A percentile compares a stretch with the other conserved stretches of the same genome.
phyloP scores from a whole-genome alignment of 1,140 invertebrate species.

The Macrocentrus cingulum region DNA sequence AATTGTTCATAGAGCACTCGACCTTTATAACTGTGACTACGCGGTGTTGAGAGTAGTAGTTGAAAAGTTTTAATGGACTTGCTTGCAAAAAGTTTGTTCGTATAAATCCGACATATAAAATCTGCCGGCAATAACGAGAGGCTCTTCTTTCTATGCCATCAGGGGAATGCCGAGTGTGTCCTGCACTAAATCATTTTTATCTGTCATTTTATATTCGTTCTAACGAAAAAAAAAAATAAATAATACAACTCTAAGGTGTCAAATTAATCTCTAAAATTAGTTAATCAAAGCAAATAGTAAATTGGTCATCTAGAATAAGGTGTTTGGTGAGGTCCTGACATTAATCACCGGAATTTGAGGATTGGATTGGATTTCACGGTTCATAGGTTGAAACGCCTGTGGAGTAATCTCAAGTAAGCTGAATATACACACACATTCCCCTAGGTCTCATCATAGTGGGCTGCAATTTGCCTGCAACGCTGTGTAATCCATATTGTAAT shows the following conservation, averaged over 20 bases:
- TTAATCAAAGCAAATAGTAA: not conserved
- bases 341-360: conserved; percentile 9
- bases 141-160: not conserved
- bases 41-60: conserved; percentile 13
- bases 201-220: not conserved
- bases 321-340: not conserved
- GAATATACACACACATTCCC: conserved; percentile 5
- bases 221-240: no score
- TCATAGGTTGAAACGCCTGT: conserved; percentile 14
- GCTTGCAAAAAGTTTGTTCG: conserved; percentile 16
- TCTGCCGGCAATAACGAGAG: not conserved
- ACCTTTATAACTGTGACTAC: conserved; percentile 13
- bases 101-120: conserved; percentile 16
- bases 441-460: conserved; percentile 5
- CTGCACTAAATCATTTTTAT: not conserved
- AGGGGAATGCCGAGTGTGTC: not conserved
- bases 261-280: no score
- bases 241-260: no score
- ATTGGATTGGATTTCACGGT: conserved; percentile 15
- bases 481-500: conserved; percentile 42
- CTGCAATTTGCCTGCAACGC: conserved; percentile 14
- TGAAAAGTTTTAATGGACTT: conserved; percentile 25
- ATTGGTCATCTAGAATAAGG: conserved; percentile 8
- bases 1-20: conserved; percentile 8
- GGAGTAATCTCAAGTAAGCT: not conserved